These are phyloP conservation scores for Phorcus lineatus DNA, from an alignment of 2,888 invertebrate species.

Conservation along the genomic window DNA sequence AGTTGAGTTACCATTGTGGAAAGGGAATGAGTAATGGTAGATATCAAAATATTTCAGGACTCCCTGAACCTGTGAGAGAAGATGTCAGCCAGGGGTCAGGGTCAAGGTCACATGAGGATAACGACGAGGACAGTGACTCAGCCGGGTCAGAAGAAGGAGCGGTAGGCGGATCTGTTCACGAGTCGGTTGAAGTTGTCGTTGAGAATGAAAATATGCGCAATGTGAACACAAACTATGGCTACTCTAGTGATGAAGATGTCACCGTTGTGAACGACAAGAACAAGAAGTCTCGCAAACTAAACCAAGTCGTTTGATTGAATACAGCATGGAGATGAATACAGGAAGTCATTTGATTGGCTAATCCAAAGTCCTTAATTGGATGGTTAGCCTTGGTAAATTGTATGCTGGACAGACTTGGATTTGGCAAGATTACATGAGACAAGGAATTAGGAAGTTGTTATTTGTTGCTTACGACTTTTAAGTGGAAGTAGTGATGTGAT, in stretches of 20 bases:
- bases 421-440: no score
- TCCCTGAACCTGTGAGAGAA: conserved; percentile 41
- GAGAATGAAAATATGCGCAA: conserved; percentile 15
- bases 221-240: background rate
- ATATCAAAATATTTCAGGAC: conserved; percentile 35
- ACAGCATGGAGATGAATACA: background rate
- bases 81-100: conserved; percentile 27
- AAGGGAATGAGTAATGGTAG: no score
- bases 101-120: conserved; percentile 29
- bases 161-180: conserved; percentile 40
- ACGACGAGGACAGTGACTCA: conserved; percentile 25
- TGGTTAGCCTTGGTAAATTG: no score
- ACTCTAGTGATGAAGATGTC: background rate
- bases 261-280: background rate
- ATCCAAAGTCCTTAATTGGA: no score
- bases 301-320: background rate
- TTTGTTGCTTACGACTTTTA: no score
- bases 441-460: no score
- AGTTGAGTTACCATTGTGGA: no score
- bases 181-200: background rate
- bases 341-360: no score
- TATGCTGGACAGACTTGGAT: no score
- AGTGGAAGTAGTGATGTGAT: no score
- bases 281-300: background rate
- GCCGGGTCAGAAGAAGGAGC: conserved; percentile 46